Percentiles rank a stretch among this genome's conserved stretches.
Evolutionary conservation across 2,888 invertebrate genomes (phyloP).

Genomic region (Phymatocera aterrima): DNA sequence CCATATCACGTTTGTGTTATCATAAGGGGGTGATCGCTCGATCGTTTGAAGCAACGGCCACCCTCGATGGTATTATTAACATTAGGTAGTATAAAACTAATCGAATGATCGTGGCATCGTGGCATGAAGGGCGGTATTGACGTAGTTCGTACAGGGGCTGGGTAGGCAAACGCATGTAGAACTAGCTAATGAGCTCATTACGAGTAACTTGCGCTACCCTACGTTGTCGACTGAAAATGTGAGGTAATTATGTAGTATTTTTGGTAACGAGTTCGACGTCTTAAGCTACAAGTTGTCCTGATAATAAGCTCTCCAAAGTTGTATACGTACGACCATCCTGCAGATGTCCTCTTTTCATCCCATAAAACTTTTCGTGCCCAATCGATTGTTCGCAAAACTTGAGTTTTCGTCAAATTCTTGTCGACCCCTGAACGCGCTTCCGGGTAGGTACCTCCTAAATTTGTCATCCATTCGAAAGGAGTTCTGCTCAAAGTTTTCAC

Average conservation of each 20-base stretch:
- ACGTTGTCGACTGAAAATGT: not conserved
- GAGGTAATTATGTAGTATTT: not conserved
- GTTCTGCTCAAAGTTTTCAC: not conserved
- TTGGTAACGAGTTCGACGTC: not conserved
- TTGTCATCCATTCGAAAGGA: not conserved
- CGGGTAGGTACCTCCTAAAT: not conserved
- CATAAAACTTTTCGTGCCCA: not conserved
- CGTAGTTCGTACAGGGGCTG: not conserved
- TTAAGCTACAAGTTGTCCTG: not conserved
- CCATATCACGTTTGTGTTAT: constrained; percentile 3
- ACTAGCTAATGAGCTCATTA: not conserved
- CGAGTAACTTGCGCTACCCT: not conserved
- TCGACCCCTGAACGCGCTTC: not conserved
- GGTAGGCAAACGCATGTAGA: not conserved
- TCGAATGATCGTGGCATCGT: too few species aligned
- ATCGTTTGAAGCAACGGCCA: not conserved
- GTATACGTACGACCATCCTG: not conserved
- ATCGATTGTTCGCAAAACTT: not conserved
- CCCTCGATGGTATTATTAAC: not conserved
- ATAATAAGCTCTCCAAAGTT: not conserved
- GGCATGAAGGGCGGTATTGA: not conserved
- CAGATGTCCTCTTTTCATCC: not conserved
- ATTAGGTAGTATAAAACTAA: not conserved
- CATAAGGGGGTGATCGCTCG: not conserved
- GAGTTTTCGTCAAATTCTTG: not conserved